phyloP scores from a whole-genome alignment of 2,797 vertebrate species.

The Paramormyrops hopkinsi region DNA sequence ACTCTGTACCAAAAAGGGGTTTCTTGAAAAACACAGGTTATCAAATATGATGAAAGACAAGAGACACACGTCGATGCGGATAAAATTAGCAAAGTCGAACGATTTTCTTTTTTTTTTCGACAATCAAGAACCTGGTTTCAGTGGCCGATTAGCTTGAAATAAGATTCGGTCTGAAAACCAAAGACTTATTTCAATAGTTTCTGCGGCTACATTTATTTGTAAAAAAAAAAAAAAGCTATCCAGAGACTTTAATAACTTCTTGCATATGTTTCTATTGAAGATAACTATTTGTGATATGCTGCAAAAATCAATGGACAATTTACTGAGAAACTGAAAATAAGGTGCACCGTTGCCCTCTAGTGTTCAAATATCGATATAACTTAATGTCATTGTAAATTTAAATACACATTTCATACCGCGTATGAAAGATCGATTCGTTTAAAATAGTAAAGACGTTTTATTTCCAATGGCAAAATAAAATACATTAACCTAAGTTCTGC shows the following conservation, averaged over 20 bases:
- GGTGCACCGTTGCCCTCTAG: not conserved
- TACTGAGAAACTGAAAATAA: not conserved
- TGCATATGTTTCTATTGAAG: not conserved
- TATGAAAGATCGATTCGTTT: not conserved
- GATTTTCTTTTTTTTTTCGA: not conserved
- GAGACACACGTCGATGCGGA: not conserved
- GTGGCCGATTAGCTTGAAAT: not conserved
- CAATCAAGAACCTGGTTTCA: not conserved
- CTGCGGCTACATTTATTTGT: not conserved
- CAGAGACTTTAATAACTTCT: not conserved
- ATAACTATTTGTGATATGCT: not conserved
- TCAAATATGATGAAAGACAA: not conserved
- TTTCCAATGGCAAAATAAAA: not conserved
- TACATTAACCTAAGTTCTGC: not conserved
- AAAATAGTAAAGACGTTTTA: not conserved
- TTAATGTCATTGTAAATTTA: not conserved
- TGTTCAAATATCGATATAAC: not conserved
- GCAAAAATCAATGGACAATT: not conserved
- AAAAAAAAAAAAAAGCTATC: not conserved
- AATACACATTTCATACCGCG: not conserved
- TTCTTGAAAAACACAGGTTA: constrained; percentile 2
- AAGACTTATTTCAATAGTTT: not conserved
- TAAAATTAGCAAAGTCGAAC: not conserved
- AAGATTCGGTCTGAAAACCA: not conserved
- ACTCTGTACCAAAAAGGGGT: not conserved